Evolutionary conservation across 2,888 invertebrate genomes (phyloP).

Genomic region (Clitarchus hookeri): DNA sequence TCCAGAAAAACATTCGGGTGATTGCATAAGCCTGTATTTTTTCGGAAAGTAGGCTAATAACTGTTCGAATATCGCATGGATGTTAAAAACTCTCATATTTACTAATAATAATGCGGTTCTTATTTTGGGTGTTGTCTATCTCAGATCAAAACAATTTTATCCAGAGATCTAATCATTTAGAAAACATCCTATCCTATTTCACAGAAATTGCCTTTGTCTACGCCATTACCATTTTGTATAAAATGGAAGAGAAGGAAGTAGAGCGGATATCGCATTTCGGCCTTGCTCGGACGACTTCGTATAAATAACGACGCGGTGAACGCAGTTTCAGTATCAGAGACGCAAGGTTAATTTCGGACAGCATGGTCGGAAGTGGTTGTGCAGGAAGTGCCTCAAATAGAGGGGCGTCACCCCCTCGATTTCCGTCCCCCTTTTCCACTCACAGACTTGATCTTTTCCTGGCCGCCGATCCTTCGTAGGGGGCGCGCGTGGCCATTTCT

Average conservation of each 20-base stretch:
- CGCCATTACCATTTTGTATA: not conserved
- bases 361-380: not conserved
- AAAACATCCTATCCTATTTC: not conserved
- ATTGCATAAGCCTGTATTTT: no score
- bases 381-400: no score
- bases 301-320: not conserved
- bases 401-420: no score
- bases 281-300: not conserved
- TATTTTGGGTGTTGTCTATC: no score
- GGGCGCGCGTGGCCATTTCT: not conserved
- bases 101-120: no score
- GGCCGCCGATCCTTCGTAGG: not conserved
- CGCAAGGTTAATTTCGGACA: conserved; percentile 11
- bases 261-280: not conserved
- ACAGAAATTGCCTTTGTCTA: not conserved
- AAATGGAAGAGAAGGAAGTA: not conserved
- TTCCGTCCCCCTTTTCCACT: no score
- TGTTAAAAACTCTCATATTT: no score
- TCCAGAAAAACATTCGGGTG: no score
- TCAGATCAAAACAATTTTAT: no score
- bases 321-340: not conserved
- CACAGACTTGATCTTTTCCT: not conserved
- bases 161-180: no score
- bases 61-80: no score
- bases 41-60: no score